Base-by-base conservation (phyloP, 1,140 invertebrate species). In the Muscidifurax raptorellus region DNA sequence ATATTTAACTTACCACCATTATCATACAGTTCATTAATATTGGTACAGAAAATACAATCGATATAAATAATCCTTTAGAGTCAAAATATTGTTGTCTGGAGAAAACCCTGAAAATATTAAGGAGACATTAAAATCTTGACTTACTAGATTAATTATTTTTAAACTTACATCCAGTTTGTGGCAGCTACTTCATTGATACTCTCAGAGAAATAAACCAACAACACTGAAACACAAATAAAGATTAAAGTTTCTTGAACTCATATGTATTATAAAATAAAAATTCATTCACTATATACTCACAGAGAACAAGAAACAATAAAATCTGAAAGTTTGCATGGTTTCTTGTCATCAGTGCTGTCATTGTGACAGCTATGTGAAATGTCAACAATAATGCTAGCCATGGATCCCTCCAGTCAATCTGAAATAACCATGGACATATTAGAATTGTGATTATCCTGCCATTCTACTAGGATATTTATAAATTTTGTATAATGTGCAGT, bases 41-140 rank as follows among this genome's bases (percentile, higher is more conserved):
- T 69, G 98, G 98, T 88, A 97, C 95, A 12, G 97, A 98, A 92
- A 98, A 98, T 18, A 98, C 96, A 25, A 98, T 94, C 15, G 97
- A 98, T 94, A 98, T 98, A 91, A 98, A 98, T 82, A 98, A 93
- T 59, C 98, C 97, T 92, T 97, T 97, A 87, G 96, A 97, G 91
- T 98, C 98, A 92, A 98, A 98, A 92, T 98, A 98, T 90, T 98
- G 97, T 88, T 98, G 97, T 86, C 95, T 95, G 10, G 97, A 97
- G 91, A 98, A 98, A 72, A 95, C 93, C 89, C 96, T 95, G 88
- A 93, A 92, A 76, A 85, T 85, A 82, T 66, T 81, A 27, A 71
- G 15, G n/a, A 15, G 74, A 78, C 72, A 32, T 64, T 44, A 74
- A 75, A 0, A 69, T 59, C 18, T 59, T 59, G 18, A 7, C 22